Percentiles rank a stretch among this genome's conserved stretches.
Evolutionary conservation across 2,113 vertebrate species (phyloP).

Genomic region (Geococcyx californianus): DNA sequence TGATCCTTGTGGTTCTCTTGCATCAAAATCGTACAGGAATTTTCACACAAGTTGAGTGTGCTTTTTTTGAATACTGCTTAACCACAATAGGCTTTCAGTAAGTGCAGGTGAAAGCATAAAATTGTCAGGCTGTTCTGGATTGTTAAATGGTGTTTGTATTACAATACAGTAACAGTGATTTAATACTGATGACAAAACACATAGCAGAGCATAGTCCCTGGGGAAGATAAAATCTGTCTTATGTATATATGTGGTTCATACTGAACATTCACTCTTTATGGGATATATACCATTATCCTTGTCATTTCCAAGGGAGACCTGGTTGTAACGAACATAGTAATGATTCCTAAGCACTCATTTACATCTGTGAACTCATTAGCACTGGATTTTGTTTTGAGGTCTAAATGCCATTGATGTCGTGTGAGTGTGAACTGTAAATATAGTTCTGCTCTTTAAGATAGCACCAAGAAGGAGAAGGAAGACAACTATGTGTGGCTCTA

Average conservation of each 20-base stretch:
- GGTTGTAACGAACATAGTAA: background rate
- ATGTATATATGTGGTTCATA: background rate
- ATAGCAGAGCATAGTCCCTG: background rate
- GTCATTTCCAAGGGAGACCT: background rate
- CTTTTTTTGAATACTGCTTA: background rate
- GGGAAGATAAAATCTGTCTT: background rate
- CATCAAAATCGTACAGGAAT: background rate
- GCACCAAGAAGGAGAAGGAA: background rate
- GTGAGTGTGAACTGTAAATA: background rate
- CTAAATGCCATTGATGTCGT: background rate
- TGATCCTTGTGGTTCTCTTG: background rate
- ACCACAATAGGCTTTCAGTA: background rate
- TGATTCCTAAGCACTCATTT: background rate
- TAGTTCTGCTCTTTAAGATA: background rate
- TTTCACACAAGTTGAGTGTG: background rate
- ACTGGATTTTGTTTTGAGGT: background rate
- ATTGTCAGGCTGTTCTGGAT: background rate
- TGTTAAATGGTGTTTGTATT: background rate
- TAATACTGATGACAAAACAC: background rate
- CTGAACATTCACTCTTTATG: background rate
- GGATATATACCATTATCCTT: background rate
- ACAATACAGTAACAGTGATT: background rate
- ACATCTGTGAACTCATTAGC: background rate
- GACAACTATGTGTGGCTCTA: background rate
- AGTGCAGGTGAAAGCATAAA: background rate